Base-by-base conservation (phyloP, 2,113 vertebrate species). In the Stigmatopora nigra region DNA sequence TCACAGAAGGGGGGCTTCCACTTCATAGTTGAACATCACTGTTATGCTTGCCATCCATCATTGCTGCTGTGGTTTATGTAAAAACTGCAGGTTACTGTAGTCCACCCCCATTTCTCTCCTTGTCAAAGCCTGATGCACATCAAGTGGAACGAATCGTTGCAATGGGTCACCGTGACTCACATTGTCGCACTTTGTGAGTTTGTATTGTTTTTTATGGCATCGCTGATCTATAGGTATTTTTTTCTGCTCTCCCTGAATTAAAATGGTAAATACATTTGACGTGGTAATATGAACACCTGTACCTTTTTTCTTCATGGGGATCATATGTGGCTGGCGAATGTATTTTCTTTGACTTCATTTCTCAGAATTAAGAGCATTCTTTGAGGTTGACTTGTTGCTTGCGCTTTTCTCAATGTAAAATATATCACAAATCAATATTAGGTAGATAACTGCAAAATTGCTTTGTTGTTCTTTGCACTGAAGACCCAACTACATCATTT, bases 11-110 rank as follows among this genome's bases (percentile, higher is more conserved):
- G 25, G 71, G 61, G 48, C 68, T 73, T 67, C 68, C 56, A 65
- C 68, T 72, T 62, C 80, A 75, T 75, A 59, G 55, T 63, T 69
- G 62, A 75, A 57, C 73, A 78, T 77, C 70, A 75, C 48, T 73
- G 79, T 70, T 77, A 65, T 60, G 68, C 61, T 46, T 58, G 22
- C 52, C 67, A 83, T 84, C 80, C 73, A 81, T 86, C 79, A 78
- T 65, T 69, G 44, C 56, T 58, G 68, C 69, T 75, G 68, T 22
- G 63, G 73, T 79, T 83, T 77, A 72, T 79, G 69, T 83, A 67
- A 65, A 72, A 70, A 64, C 82, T 79, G 78, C 79, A 71, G 79
- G 78, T 73, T 61, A 63, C 63, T 60, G 72, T 78, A 78, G 81
- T 41, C 11, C 72, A 20, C 51, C 51, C 51, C 19, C 51, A 41